phyloP scores from a whole-genome alignment of 2,113 vertebrate genomes.

The Pelmatolapia mariae region DNA sequence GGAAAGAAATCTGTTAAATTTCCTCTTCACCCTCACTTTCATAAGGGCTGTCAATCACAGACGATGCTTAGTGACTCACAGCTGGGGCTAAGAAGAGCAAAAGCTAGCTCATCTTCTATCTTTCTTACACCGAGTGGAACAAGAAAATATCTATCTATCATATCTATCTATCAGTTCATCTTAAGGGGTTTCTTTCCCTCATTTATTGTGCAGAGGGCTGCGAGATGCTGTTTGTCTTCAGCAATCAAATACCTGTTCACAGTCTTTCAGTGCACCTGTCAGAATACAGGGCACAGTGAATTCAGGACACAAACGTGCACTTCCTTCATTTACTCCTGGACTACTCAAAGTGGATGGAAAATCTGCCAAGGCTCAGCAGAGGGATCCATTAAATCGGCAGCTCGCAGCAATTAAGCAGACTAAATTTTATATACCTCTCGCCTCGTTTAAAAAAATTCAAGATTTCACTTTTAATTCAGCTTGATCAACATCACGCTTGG shows the following conservation, averaged over 20 bases:
- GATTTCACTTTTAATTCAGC: not conserved
- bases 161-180: slow-evolving; percentile 12
- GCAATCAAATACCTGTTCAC: slow-evolving; percentile 46
- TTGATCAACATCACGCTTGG: not conserved
- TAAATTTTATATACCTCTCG: not conserved
- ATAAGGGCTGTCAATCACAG: not conserved
- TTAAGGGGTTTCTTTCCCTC: not conserved
- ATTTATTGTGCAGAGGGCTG: not conserved
- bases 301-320: not conserved
- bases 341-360: not conserved
- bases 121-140: not conserved
- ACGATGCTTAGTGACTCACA: not conserved
- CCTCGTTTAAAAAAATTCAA: not conserved
- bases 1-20: not conserved
- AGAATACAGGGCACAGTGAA: not conserved
- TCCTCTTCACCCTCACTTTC: not conserved
- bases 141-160: too few species aligned
- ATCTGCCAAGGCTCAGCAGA: slow-evolving; percentile 20
- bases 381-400: slow-evolving; percentile 10
- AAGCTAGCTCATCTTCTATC: not conserved
- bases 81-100: not conserved
- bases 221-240: slow-evolving; percentile 14
- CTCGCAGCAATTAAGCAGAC: slow-evolving; percentile 5
- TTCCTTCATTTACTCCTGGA: slow-evolving; percentile 22
- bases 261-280: slow-evolving; percentile 11